Conservation (phyloP, 2,797 vertebrate genomes). For the Apogon hyalosoma region DNA sequence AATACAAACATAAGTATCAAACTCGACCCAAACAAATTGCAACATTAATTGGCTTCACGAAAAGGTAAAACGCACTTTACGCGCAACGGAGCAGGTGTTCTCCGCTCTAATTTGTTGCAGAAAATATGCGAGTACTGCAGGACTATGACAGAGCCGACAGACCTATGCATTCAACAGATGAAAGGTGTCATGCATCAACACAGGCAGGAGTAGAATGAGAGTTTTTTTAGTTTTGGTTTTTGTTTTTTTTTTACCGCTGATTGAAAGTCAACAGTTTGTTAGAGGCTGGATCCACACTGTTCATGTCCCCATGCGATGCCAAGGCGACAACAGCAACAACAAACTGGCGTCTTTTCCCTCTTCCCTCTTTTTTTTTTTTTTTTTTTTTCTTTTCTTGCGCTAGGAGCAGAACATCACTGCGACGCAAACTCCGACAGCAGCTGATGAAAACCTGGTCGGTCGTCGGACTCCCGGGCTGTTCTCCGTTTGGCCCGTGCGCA, state of each 20-base stretch:
- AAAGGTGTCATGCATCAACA: constrained; percentile 52
- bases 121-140: constrained; percentile 54
- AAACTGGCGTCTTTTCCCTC: constrained; percentile 33
- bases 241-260: constrained; percentile 83
- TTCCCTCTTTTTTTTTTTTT: neutral
- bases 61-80: constrained; percentile 23
- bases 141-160: constrained; percentile 12
- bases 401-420: constrained; percentile 64
- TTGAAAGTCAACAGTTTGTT: constrained; percentile 91
- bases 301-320: constrained; percentile 87
- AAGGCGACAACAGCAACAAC: constrained; percentile 47
- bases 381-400: constrained; percentile 12
- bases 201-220: constrained; percentile 13
- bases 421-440: constrained; percentile 57
- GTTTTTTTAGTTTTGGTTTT: too few relatives aligned
- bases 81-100: constrained; percentile 49
- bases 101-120: constrained; percentile 29
- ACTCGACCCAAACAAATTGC: constrained; percentile 18
- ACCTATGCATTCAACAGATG: constrained; percentile 72
- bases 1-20: constrained; percentile 17
- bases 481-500: constrained; percentile 32
- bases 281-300: constrained; percentile 84
- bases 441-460: constrained; percentile 40
- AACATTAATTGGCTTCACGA: constrained; percentile 7
- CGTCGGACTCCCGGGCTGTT: constrained; percentile 39